Percentiles rank a stretch among this genome's conserved stretches.
Evolutionary conservation across 2,888 invertebrate species (phyloP).

Genomic region (Dicranocentrus wangi): DNA sequence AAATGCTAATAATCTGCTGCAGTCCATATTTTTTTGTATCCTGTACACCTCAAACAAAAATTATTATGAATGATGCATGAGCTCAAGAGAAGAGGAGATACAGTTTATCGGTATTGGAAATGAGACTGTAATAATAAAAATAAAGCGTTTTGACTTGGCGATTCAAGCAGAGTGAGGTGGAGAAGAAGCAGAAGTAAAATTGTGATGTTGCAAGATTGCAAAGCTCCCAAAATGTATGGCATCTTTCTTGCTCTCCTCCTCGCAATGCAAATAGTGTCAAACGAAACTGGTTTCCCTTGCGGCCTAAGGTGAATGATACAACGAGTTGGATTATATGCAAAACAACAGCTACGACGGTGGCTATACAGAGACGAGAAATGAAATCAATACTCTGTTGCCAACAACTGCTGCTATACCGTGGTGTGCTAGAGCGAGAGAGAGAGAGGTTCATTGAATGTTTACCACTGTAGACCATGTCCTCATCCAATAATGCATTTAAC

Average conservation of each 20-base stretch:
- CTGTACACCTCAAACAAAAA: too few species aligned
- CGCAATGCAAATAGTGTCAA: constrained; percentile 41
- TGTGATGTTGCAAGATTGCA: constrained; percentile 20
- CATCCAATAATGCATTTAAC: constrained; percentile 2
- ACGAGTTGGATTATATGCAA: background rate
- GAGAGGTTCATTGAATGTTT: too few species aligned
- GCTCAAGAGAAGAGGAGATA: background rate
- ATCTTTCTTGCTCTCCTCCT: constrained; percentile 18
- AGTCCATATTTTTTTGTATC: too few species aligned
- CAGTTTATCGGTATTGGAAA: too few species aligned
- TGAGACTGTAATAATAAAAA: background rate
- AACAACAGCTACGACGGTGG: too few species aligned
- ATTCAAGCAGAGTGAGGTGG: too few species aligned
- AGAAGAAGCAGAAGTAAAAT: too few species aligned
- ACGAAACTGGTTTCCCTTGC: constrained; percentile 46
- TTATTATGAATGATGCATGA: constrained; percentile 10
- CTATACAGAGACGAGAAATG: background rate
- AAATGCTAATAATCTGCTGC: too few species aligned
- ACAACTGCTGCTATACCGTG: too few species aligned
- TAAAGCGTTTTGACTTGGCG: background rate
- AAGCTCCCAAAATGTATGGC: background rate
- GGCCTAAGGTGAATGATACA: constrained; percentile 35
- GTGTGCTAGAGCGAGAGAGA: too few species aligned
- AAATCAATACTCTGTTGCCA: too few species aligned
- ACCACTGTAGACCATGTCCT: constrained; percentile 34